Conservation (phyloP, 2,888 invertebrate genomes). For the Philereme vetulata region DNA sequence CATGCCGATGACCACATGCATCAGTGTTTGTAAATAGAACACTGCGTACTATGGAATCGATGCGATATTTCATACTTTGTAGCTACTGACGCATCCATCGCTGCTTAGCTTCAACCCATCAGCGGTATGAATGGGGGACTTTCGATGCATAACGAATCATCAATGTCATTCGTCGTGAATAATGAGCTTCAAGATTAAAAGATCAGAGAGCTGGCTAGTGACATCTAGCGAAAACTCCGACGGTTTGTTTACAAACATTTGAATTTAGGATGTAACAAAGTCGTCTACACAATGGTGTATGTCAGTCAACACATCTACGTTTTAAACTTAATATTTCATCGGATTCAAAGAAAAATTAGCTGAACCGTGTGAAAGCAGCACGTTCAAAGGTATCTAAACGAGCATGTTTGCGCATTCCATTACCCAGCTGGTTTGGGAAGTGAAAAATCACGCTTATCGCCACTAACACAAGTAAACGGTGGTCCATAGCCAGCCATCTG, state of each 20-base stretch:
- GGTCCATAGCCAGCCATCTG: conserved; percentile 77
- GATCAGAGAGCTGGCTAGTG: conserved; percentile 64
- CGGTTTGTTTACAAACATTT: conserved; percentile 75
- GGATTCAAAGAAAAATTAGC: conserved; percentile 71
- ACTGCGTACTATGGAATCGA: conserved; percentile 57
- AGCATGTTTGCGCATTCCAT: conserved; percentile 73
- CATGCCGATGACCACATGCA: conserved; percentile 83
- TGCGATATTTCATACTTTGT: conserved; percentile 58
- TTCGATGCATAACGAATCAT: conserved; percentile 50
- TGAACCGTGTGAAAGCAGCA: conserved; percentile 62
- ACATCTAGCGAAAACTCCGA: conserved; percentile 62
- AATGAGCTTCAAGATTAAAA: conserved; percentile 42
- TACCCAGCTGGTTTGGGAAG: conserved; percentile 78
- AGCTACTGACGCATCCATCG: conserved; percentile 55
- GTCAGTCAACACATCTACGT: conserved; percentile 42
- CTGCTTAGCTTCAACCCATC: conserved; percentile 46
- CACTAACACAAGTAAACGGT: conserved; percentile 71
- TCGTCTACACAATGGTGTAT: conserved; percentile 30
- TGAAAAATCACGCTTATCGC: conserved; percentile 83
- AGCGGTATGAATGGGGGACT: conserved; percentile 40
- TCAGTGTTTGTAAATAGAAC: conserved; percentile 83
- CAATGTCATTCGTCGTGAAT: conserved; percentile 36
- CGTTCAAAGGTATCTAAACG: conserved; percentile 63
- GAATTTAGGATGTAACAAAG: conserved; percentile 36
- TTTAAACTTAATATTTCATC: conserved; percentile 41